Evolutionary conservation across 2,888 invertebrate genomes (phyloP).

Genomic region (Alviniconcha strummeri): DNA sequence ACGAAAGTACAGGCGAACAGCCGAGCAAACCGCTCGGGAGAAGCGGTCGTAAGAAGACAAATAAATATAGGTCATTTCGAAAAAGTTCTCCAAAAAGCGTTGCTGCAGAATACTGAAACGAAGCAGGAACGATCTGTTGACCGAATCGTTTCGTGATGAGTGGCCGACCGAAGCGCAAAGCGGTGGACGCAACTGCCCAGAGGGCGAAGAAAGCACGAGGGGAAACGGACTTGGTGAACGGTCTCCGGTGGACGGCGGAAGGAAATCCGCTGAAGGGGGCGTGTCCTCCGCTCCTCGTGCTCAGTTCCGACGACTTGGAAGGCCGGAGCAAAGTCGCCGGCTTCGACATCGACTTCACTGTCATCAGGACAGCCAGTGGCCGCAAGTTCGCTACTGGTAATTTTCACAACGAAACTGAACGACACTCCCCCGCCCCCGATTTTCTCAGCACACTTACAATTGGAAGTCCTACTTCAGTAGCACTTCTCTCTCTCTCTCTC

Average conservation of each 20-base stretch:
- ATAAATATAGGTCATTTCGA: too few species aligned
- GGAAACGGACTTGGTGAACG: conserved; percentile 62
- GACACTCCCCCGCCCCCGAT: not conserved
- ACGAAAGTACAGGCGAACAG: not conserved
- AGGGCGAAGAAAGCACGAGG: conserved; percentile 63
- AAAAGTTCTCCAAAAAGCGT: too few species aligned
- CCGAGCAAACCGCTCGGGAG: too few species aligned
- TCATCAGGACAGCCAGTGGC: conserved; percentile 70
- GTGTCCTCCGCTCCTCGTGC: conserved; percentile 56
- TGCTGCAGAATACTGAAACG: too few species aligned
- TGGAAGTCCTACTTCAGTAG: too few species aligned
- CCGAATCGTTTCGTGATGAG: too few species aligned
- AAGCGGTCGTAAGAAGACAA: too few species aligned
- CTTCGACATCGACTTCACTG: conserved; percentile 72
- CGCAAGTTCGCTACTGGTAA: conserved; percentile 67
- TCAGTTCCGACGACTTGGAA: conserved; percentile 57
- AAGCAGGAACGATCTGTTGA: too few species aligned
- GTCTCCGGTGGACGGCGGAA: conserved; percentile 58
- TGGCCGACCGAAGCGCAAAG: conserved; percentile 80
- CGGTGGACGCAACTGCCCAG: conserved; percentile 52
- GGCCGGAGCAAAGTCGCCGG: conserved; percentile 67
- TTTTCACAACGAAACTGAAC: not conserved
- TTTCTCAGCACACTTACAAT: too few species aligned
- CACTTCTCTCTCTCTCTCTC: too few species aligned
- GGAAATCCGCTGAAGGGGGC: conserved; percentile 57